A percentile compares a stretch with the other conserved stretches of the same genome.
phyloP scores from a whole-genome alignment of 2,888 invertebrate species.

The Cosmia trapezina region DNA sequence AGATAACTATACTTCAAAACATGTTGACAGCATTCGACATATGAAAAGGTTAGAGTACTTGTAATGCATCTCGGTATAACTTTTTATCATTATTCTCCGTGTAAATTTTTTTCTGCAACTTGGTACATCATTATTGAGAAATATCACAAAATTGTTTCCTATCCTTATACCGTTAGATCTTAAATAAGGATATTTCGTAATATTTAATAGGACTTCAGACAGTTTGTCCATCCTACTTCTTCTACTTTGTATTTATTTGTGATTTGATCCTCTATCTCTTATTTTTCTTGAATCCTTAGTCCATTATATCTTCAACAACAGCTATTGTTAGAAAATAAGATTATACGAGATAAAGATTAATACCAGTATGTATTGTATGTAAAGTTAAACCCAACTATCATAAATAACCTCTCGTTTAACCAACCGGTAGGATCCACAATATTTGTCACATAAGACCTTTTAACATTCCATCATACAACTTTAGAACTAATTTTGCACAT shows the following conservation, averaged over 20 bases:
- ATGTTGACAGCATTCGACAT: slow-evolving; percentile 61
- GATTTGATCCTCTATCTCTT: not conserved
- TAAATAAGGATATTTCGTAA: not conserved
- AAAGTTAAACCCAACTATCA: not conserved
- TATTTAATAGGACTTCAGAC: not conserved
- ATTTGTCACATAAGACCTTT: slow-evolving; percentile 35
- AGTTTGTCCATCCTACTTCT: not conserved
- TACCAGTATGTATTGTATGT: too few relatives aligned
- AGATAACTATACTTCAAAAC: slow-evolving; percentile 67
- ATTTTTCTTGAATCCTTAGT: not conserved
- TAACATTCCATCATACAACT: slow-evolving; percentile 46
- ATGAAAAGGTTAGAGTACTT: slow-evolving; percentile 23
- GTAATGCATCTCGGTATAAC: not conserved
- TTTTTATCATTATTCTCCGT: not conserved
- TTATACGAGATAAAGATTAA: not conserved
- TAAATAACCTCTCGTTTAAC: slow-evolving; percentile 42
- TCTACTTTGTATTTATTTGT: not conserved
- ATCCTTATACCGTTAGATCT: not conserved
- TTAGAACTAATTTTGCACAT: slow-evolving; percentile 72
- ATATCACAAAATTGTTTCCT: not conserved
- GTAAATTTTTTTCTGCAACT: slow-evolving; percentile 6
- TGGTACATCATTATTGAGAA: not conserved
- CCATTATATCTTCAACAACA: not conserved
- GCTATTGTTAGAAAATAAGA: slow-evolving; percentile 1
- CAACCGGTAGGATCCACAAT: slow-evolving; percentile 44